These are phyloP conservation scores for Pteria penguin DNA, from an alignment of 2,888 invertebrate species.

Conservation along the genomic window DNA sequence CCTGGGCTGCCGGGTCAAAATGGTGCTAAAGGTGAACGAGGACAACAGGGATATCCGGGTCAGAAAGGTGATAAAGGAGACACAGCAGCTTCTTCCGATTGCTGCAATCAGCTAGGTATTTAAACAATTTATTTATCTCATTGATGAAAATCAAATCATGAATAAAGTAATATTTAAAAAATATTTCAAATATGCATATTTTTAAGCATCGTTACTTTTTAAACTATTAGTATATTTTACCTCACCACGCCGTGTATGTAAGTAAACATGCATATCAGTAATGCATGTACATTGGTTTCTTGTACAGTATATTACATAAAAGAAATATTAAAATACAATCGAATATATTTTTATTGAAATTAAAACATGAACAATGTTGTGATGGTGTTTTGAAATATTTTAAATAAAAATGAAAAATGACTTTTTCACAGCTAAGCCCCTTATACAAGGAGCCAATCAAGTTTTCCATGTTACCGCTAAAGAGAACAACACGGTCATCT, in stretches of 20 bases:
- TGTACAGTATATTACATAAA: too few relatives aligned
- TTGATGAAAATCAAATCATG: too few relatives aligned
- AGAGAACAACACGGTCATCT: slow-evolving; percentile 23
- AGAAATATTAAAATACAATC: too few relatives aligned
- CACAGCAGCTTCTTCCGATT: slow-evolving; percentile 6
- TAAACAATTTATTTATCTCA: neutral
- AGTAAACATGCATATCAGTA: too few relatives aligned
- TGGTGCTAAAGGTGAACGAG: slow-evolving; percentile 20
- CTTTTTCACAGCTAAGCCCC: slow-evolving; percentile 21
- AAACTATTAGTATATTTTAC: too few relatives aligned
- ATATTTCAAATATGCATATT: neutral
- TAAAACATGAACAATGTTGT: too few relatives aligned
- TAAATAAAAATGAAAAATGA: too few relatives aligned
- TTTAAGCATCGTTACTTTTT: too few relatives aligned
- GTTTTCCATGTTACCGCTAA: slow-evolving; percentile 26
- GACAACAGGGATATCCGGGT: slow-evolving; percentile 15
- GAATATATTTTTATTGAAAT: too few relatives aligned
- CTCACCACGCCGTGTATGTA: too few relatives aligned
- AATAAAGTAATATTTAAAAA: neutral
- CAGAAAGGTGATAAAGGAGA: slow-evolving; percentile 29
- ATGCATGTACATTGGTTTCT: too few relatives aligned
- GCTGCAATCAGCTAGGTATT: slow-evolving; percentile 20
- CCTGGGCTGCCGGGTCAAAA: slow-evolving; percentile 72
- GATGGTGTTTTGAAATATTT: too few relatives aligned
- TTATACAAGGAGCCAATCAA: slow-evolving; percentile 18